Conservation (phyloP, 2,888 invertebrate genomes). For the Clitarchus hookeri region DNA sequence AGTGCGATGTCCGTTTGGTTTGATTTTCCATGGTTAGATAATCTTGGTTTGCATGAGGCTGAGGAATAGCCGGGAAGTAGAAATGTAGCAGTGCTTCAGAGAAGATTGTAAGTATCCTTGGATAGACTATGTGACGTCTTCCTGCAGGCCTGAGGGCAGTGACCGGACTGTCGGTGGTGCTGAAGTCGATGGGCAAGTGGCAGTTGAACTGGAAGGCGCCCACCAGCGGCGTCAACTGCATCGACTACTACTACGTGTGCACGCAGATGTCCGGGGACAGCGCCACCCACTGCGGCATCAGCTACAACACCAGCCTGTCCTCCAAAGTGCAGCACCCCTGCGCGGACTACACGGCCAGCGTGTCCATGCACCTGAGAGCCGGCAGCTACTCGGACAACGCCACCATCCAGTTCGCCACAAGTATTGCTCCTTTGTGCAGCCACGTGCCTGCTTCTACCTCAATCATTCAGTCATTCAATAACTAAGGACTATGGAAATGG, state of each 20-base stretch:
- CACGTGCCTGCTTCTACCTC: too few species aligned
- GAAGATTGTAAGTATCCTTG: too few species aligned
- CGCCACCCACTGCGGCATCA: neutral
- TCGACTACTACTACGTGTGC: constrained; percentile 14
- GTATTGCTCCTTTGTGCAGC: neutral
- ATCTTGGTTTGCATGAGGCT: too few species aligned
- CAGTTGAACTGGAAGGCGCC: neutral
- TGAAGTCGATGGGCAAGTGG: neutral
- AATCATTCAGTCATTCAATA: too few species aligned
- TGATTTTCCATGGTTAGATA: too few species aligned
- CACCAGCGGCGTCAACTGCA: neutral
- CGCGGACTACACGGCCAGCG: neutral
- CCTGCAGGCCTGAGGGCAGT: neutral
- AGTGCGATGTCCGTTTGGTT: too few species aligned
- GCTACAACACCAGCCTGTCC: neutral
- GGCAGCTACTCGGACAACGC: neutral
- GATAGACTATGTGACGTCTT: neutral
- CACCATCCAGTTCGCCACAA: neutral
- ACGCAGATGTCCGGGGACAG: neutral
- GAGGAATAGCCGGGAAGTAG: too few species aligned
- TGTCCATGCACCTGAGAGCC: neutral
- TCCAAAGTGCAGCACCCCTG: neutral
- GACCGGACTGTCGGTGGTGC: neutral
- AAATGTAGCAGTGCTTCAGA: too few species aligned
- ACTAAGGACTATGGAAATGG: too few species aligned